A percentile compares a stretch with the other conserved stretches of the same genome.
These are phyloP conservation scores for Cliona cf. orientalis DNA, from an alignment of 37 sponge, comb jelly and placozoan genomes.

Conservation along the genomic window DNA sequence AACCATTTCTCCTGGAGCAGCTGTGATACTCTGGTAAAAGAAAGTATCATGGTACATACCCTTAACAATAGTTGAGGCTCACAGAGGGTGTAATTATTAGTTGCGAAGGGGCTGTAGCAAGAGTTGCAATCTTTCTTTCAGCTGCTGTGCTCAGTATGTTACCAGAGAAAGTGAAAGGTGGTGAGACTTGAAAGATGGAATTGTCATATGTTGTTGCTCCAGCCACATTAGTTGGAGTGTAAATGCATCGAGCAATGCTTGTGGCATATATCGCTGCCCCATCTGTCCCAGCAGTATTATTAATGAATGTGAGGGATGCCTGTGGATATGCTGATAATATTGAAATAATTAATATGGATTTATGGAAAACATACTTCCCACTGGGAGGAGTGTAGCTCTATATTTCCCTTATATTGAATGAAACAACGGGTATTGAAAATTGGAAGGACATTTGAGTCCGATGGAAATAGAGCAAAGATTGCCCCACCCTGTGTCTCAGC, in stretches of 20 bases:
- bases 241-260: constrained; percentile 50
- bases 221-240: neutral
- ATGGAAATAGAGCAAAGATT: constrained; percentile 38
- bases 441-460: constrained; percentile 29
- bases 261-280: constrained; percentile 71
- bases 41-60: no score
- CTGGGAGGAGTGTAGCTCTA: neutral
- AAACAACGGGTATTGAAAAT: constrained; percentile 61
- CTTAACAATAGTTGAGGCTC: no score
- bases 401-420: constrained; percentile 46
- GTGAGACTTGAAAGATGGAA: constrained; percentile 22
- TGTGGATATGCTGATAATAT: neutral
- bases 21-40: neutral
- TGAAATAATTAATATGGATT: neutral
- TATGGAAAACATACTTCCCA: constrained; percentile 1
- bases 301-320: constrained; percentile 29
- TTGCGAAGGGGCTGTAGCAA: no score
- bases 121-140: neutral
- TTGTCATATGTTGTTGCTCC: neutral
- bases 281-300: constrained; percentile 52
- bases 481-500: constrained; percentile 47
- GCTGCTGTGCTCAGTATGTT: no score
- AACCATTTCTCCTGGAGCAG: constrained; percentile 36
- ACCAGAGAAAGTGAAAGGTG: constrained; percentile 42
- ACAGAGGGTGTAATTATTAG: no score